These are phyloP conservation scores for Drosophila mayaguana DNA, from an alignment of 2,888 invertebrate genomes.

Conservation along the genomic window DNA sequence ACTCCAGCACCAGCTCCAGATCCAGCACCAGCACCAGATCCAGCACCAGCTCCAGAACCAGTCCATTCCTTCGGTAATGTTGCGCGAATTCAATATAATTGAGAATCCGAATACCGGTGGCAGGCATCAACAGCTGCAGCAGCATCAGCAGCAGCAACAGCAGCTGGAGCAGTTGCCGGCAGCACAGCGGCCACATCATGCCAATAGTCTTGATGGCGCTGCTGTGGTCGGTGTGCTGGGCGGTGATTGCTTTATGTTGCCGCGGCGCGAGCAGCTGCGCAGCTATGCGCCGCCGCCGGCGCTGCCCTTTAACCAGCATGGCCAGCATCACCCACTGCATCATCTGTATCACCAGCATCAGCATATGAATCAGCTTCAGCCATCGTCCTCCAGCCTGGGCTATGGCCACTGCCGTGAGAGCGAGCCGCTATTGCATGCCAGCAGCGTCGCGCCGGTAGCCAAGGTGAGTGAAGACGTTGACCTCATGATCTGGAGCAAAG, in stretches of 20 bases:
- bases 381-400: constrained; percentile 77
- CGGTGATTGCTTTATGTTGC: constrained; percentile 67
- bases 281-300: constrained; percentile 62
- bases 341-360: constrained; percentile 61
- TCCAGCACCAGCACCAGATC: constrained; percentile 51
- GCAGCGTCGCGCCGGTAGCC: constrained; percentile 83
- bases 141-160: constrained; percentile 45
- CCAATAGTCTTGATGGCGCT: constrained; percentile 35
- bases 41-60: constrained; percentile 59
- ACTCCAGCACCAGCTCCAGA: constrained; percentile 55
- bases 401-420: constrained; percentile 85
- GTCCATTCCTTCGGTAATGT: constrained; percentile 86
- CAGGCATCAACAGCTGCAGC: constrained; percentile 71
- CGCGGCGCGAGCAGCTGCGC: constrained; percentile 65
- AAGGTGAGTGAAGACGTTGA: constrained; percentile 83
- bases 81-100: constrained; percentile 85
- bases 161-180: constrained; percentile 60
- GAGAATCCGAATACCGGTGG: constrained; percentile 85
- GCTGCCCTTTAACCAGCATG: constrained; percentile 69
- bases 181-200: constrained; percentile 43
- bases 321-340: constrained; percentile 69
- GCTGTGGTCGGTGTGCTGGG: constrained; percentile 55
- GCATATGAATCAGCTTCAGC: constrained; percentile 51
- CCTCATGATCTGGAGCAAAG: constrained; percentile 74
- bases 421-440: constrained; percentile 85